Evolutionary conservation across 2,113 vertebrate genomes (phyloP).

Genomic region (Crocuta crocuta): DNA sequence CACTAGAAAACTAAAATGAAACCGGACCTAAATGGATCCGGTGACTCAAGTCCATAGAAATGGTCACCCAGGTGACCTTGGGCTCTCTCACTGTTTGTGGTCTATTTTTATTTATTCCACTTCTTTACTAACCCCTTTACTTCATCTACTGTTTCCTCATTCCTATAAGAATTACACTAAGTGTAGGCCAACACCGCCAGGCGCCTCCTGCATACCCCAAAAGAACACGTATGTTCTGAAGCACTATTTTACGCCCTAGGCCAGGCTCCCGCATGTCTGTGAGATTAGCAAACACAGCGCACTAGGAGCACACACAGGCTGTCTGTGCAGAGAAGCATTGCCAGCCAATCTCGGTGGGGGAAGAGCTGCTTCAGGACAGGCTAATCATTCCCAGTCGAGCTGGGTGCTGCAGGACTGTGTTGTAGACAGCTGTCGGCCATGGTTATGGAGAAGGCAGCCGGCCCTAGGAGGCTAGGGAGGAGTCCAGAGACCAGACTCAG

Average conservation of each 20-base stretch:
- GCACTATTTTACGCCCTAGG: not conserved
- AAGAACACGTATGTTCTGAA: not conserved
- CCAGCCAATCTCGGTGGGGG: not conserved
- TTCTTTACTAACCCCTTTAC: not conserved
- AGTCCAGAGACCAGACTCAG: not conserved
- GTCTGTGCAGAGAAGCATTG: not conserved
- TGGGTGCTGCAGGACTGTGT: slow-evolving; percentile 17
- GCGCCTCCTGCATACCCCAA: not conserved
- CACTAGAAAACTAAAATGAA: not conserved
- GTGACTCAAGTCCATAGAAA: not conserved
- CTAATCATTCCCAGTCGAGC: slow-evolving; percentile 67
- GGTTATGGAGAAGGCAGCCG: not conserved
- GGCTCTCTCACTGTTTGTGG: not conserved
- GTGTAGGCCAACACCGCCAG: not conserved
- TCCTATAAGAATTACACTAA: not conserved
- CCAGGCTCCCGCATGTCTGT: slow-evolving; percentile 13
- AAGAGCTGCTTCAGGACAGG: not conserved
- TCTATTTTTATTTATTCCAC: not conserved
- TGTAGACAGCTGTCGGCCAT: slow-evolving; percentile 47
- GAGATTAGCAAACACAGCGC: not conserved
- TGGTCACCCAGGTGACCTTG: not conserved
- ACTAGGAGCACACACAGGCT: not conserved
- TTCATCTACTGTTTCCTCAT: not conserved
- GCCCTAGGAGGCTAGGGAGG: not conserved
- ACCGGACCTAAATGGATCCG: not conserved